These are phyloP conservation scores for Choloepus didactylus DNA, from an alignment of 2,797 vertebrate species.

Conservation along the genomic window DNA sequence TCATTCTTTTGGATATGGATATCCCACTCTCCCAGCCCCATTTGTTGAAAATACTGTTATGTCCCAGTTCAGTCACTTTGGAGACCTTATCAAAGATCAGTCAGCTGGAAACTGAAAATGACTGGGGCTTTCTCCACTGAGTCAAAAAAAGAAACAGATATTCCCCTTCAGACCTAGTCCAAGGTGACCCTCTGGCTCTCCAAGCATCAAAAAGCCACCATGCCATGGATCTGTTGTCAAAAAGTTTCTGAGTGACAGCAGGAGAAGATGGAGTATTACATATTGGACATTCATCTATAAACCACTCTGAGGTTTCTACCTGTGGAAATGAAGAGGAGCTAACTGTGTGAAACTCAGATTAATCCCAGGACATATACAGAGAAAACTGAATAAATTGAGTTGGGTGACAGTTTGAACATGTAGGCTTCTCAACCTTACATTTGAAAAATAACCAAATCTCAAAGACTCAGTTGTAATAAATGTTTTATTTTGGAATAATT, in stretches of 20 bases:
- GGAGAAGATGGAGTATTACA: neutral
- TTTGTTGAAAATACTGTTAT: no score
- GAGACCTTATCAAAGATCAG: no score
- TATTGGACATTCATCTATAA: constrained; percentile 49
- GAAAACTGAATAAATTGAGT: neutral
- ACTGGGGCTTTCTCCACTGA: no score
- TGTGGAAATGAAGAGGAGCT: neutral
- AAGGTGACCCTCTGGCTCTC: neutral
- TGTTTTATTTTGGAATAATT: constrained; percentile 20
- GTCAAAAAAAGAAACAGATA: no score
- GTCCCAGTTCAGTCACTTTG: no score
- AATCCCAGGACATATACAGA: neutral
- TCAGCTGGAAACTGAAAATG: no score
- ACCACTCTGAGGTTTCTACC: neutral
- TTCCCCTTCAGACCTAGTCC: no score
- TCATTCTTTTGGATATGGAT: no score
- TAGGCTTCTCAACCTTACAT: constrained; percentile 9
- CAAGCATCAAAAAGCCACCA: constrained; percentile 74
- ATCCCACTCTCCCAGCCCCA: no score
- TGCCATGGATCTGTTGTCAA: neutral
- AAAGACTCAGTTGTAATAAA: neutral
- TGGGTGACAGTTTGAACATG: constrained; percentile 13
- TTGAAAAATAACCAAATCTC: constrained; percentile 56
- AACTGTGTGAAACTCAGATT: neutral
- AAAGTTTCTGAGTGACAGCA: constrained; percentile 45